Evolutionary conservation across 2,797 vertebrate genomes (phyloP).

Genomic region (Echiichthys vipera): DNA sequence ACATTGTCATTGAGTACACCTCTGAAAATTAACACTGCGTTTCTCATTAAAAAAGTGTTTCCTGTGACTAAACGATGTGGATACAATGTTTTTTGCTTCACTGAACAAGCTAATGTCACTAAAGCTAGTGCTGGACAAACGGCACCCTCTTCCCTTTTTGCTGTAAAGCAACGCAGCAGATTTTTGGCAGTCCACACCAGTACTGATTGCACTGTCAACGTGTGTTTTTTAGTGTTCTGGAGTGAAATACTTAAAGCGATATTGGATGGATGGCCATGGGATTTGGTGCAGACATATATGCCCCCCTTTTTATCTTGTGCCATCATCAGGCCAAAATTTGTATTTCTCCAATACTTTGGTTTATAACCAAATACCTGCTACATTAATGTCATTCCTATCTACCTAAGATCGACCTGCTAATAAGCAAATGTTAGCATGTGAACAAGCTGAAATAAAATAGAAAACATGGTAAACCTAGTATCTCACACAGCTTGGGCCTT

Average conservation of each 20-base stretch:
- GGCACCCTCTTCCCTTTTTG: neutral
- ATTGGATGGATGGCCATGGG: neutral
- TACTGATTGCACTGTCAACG: neutral
- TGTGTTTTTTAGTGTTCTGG: neutral
- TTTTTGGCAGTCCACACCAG: neutral
- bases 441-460: neutral
- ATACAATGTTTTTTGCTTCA: conserved; percentile 14
- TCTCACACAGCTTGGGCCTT: too few relatives aligned
- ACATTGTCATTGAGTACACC: neutral
- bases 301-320: neutral
- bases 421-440: neutral
- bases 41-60: conserved; percentile 11
- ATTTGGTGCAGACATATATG: neutral
- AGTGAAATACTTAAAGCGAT: conserved; percentile 1
- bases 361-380: neutral
- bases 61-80: neutral
- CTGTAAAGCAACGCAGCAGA: neutral
- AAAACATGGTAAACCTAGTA: neutral
- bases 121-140: conserved; percentile 11
- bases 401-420: neutral
- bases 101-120: conserved; percentile 4
- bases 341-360: neutral
- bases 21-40: neutral
- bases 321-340: neutral
- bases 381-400: neutral